Conservation (phyloP, 92 coral and sea anemone species). For the Scolanthus callimorphus region DNA sequence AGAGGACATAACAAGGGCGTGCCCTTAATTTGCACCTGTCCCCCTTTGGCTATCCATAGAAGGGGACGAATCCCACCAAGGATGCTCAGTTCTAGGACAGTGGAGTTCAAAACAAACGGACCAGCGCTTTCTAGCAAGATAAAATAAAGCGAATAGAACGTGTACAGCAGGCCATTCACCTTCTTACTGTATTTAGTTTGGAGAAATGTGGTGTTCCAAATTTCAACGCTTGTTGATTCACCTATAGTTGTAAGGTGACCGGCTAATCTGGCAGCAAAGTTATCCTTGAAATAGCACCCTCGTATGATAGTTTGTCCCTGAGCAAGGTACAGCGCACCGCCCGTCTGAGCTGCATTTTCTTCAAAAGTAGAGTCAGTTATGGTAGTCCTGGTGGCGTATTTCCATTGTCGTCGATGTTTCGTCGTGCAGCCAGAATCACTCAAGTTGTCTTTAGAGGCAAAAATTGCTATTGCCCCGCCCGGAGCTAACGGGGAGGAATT, state of each 20-base stretch:
- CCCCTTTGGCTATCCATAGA: conserved; percentile 48
- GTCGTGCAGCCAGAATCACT: conserved; percentile 7
- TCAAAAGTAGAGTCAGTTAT: conserved; percentile 37
- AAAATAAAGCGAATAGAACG: no score
- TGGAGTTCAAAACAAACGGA: conserved; percentile 23
- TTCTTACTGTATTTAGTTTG: conserved; percentile 4
- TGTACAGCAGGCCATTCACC: no score
- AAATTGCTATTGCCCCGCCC: conserved; percentile 16
- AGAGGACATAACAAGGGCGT: conserved; percentile 38
- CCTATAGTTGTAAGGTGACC: conserved; percentile 36
- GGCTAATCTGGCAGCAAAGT: conserved; percentile 46
- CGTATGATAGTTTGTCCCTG: conserved; percentile 41
- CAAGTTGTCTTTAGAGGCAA: not conserved
- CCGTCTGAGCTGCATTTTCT: conserved; percentile 48
- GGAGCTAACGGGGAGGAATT: not conserved
- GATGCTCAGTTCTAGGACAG: conserved; percentile 12
- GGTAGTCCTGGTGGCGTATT: conserved; percentile 21
- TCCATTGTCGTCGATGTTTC: conserved; percentile 20
- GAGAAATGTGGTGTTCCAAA: conserved; percentile 17
- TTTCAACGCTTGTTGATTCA: conserved; percentile 14
- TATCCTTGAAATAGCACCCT: conserved; percentile 50
- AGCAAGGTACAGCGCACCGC: conserved; percentile 46
- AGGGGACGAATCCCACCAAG: conserved; percentile 12
- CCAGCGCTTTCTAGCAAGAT: conserved; percentile 54
- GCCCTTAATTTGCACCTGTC: conserved; percentile 23